phyloP scores from a whole-genome alignment of 2,888 invertebrate genomes.

The Drosophila atroscutellata region DNA sequence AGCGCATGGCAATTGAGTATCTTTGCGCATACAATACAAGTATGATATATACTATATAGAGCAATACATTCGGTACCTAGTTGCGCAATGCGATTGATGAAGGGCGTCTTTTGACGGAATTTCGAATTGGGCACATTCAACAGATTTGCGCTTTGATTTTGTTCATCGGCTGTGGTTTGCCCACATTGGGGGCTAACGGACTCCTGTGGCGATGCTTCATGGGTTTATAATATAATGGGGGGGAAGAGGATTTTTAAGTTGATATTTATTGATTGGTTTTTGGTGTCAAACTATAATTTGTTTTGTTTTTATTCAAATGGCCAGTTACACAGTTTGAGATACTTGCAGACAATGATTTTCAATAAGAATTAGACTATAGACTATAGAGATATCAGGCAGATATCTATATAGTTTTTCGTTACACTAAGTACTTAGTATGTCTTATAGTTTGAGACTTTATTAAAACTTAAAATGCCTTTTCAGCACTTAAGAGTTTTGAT shows the following conservation, averaged over 20 bases:
- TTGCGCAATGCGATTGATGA: slow-evolving; percentile 84
- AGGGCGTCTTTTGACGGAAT: slow-evolving; percentile 83
- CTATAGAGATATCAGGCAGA: neutral
- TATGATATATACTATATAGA: slow-evolving; percentile 56
- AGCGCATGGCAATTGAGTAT: slow-evolving; percentile 77
- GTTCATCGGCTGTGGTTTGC: slow-evolving; percentile 55
- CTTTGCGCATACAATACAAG: slow-evolving; percentile 71
- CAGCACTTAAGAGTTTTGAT: neutral
- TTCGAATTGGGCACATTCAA: slow-evolving; percentile 72
- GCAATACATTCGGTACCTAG: slow-evolving; percentile 81
- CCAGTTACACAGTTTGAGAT: slow-evolving; percentile 29
- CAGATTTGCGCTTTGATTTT: slow-evolving; percentile 65
- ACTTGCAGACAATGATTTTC: neutral
- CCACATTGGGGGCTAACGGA: slow-evolving; percentile 53
- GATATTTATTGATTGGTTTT: slow-evolving; percentile 50
- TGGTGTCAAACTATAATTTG: slow-evolving; percentile 9
- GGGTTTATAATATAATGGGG: slow-evolving; percentile 6
- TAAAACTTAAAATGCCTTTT: neutral
- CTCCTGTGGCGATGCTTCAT: slow-evolving; percentile 74
- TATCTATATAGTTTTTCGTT: neutral
- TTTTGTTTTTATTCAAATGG: neutral
- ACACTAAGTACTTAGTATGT: neutral
- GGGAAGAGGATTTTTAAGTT: slow-evolving; percentile 62
- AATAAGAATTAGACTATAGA: too few species aligned
- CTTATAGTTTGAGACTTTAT: neutral